Evolutionary conservation across 2,888 invertebrate species (phyloP).

Genomic region (Corbicula japonica): DNA sequence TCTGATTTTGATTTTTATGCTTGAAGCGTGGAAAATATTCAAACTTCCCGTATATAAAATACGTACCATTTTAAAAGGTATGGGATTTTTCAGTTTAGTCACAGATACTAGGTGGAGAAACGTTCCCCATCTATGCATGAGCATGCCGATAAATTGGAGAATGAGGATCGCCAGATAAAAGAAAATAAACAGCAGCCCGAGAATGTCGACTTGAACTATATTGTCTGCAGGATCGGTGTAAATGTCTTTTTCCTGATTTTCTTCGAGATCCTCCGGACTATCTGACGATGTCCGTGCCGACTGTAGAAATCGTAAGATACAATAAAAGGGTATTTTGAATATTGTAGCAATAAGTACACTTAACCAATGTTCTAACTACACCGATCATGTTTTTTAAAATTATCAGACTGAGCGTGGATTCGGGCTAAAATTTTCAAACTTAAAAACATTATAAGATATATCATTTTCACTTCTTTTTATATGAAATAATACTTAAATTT

Average conservation of each 20-base stretch:
- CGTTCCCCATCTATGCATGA: constrained; percentile 84
- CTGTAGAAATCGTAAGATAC: no score
- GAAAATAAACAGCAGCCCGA: constrained; percentile 81
- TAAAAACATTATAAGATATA: no score
- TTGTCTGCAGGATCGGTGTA: constrained; percentile 38
- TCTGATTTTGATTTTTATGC: no score
- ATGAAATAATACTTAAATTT: no score
- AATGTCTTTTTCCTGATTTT: constrained; percentile 17
- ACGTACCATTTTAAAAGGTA: constrained; percentile 51
- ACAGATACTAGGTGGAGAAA: constrained; percentile 82
- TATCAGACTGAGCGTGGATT: no score
- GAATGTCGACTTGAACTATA: constrained; percentile 64
- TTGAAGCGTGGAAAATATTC: no score
- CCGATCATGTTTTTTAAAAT: no score
- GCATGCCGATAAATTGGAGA: constrained; percentile 83
- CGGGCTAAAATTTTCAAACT: no score
- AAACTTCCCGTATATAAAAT: not conserved
- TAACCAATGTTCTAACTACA: no score
- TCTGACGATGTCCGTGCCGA: constrained; percentile 11
- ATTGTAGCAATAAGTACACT: no score
- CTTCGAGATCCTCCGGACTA: constrained; percentile 33
- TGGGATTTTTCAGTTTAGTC: constrained; percentile 74
- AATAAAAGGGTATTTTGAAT: no score
- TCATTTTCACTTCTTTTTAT: no score
- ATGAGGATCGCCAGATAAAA: constrained; percentile 79